phyloP scores from a whole-genome alignment of 2,888 invertebrate species.

The Syrista parreyssii region DNA sequence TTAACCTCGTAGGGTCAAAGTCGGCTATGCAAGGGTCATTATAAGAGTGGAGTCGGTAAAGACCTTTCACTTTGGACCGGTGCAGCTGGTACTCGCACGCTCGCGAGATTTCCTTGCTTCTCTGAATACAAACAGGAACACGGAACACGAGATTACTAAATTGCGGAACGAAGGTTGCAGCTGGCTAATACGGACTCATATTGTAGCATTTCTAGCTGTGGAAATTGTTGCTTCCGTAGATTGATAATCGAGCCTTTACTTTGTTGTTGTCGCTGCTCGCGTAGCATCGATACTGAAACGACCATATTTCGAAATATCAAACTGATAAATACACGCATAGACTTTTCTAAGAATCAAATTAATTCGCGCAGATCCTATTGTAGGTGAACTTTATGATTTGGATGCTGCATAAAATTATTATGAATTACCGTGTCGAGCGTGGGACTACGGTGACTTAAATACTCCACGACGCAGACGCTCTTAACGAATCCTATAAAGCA shows the following conservation, averaged over 20 bases:
- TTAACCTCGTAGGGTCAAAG: constrained; percentile 44
- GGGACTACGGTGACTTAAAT: not conserved
- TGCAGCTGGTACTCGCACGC: constrained; percentile 38
- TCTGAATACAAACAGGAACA: constrained; percentile 24
- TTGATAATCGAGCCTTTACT: not conserved
- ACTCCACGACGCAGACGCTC: constrained; percentile 14
- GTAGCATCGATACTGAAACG: too few species aligned
- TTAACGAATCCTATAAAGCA: constrained; percentile 37
- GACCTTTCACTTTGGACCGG: constrained; percentile 43
- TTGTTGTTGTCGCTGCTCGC: not conserved
- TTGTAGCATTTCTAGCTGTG: not conserved
- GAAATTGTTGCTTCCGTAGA: not conserved
- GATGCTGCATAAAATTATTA: not conserved
- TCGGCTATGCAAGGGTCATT: constrained; percentile 29
- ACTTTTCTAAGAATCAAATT: not conserved
- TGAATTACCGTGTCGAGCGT: not conserved
- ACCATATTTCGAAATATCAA: not conserved
- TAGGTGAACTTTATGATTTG: not conserved
- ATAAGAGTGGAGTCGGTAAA: constrained; percentile 33
- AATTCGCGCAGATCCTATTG: not conserved
- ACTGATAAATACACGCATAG: not conserved
- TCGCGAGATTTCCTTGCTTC: constrained; percentile 27
- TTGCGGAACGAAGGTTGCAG: not conserved
- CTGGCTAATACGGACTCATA: not conserved
- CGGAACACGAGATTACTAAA: not conserved